phyloP scores from a whole-genome alignment of 2,113 vertebrate genomes.

The Thymallus thymallus region DNA sequence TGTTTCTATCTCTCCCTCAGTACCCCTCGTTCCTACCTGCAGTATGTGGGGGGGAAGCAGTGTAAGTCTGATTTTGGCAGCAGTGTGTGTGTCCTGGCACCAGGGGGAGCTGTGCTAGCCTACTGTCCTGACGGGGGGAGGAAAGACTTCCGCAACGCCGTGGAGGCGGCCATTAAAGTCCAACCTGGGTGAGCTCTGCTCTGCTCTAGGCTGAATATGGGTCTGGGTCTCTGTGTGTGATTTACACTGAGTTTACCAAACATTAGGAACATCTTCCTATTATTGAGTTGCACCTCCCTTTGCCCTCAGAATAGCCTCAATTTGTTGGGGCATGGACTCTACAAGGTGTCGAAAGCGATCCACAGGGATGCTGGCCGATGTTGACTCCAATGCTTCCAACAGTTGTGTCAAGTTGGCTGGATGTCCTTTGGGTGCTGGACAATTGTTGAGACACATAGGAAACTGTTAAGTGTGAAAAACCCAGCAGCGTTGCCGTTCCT shows the following conservation, averaged over 20 bases:
- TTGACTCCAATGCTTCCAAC: too few relatives aligned
- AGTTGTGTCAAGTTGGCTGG: too few relatives aligned
- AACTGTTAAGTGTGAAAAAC: too few relatives aligned
- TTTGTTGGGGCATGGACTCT: too few relatives aligned
- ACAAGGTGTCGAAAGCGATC: too few relatives aligned
- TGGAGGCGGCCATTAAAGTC: slow-evolving; percentile 81
- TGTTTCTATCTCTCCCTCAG: slow-evolving; percentile 49
- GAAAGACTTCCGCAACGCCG: slow-evolving; percentile 82
- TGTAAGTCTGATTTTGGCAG: slow-evolving; percentile 79
- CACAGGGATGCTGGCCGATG: too few relatives aligned
- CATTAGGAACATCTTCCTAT: too few relatives aligned
- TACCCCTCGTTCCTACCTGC: slow-evolving; percentile 69
- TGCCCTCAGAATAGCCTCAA: too few relatives aligned
- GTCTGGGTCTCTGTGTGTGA: not conserved
- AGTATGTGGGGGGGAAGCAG: slow-evolving; percentile 76
- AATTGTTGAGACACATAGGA: too few relatives aligned
- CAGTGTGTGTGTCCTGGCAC: slow-evolving; percentile 70
- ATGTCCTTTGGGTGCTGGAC: too few relatives aligned
- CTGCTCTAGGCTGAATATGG: not conserved
- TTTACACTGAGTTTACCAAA: not conserved
- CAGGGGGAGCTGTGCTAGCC: slow-evolving; percentile 63
- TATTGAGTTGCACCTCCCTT: too few relatives aligned
- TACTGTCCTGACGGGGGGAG: slow-evolving; percentile 80
- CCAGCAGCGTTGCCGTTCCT: too few relatives aligned
- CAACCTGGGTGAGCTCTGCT: slow-evolving; percentile 74